Base-by-base conservation (phyloP, 2,797 vertebrate species). In the Telmatherina bonti region DNA sequence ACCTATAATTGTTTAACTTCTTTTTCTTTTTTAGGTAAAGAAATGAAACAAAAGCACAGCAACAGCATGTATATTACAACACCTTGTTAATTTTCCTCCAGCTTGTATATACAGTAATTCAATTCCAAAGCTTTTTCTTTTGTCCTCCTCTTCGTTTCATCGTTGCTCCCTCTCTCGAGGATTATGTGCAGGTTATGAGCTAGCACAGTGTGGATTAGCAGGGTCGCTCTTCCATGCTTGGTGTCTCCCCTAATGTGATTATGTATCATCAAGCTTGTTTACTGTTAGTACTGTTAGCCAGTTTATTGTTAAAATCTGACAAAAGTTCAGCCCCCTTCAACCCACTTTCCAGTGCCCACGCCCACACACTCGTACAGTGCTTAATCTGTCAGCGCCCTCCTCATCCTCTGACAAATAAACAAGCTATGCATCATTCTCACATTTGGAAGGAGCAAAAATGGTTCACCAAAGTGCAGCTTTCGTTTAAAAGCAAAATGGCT, bases 201-300 rank as follows among this genome's bases (percentile, higher is more conserved):
- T 79, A 77, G 80, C 85, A 78, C 80, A 90, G 90, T 81, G 84
- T 95, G 93, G 93, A 94, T 96, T 96, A 96, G 89, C 87, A 90
- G 87, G 85, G 87, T 90, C 92, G 93, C 93, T 95, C 93, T 93
- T 95, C 92, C 92, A 95, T 94, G 93, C 92, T 95, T 92, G 92
- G 88, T 92, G 92, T 92, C 94, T 95, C 92, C 92, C 90, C 87
- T 97, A 96, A 96, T 95, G 93, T 96, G 96, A 96, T 97, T 96
- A 97, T 93, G 90, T 93, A 96, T 95, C 96, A 96, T 96, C 92
- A 96, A 94, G 93, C 96, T 96, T 96, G 95, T 96, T 96, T 97
- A 96, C 95, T 92, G 94, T 95, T 91, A 90, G 89, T 97, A 96
- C 94, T 93, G 93, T 95, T 91, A 89, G 90, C 74, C 81, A 63